Percentiles rank a stretch among this genome's conserved stretches.
phyloP scores from a whole-genome alignment of 2,888 invertebrate species.

The Agonopterix heracliana region DNA sequence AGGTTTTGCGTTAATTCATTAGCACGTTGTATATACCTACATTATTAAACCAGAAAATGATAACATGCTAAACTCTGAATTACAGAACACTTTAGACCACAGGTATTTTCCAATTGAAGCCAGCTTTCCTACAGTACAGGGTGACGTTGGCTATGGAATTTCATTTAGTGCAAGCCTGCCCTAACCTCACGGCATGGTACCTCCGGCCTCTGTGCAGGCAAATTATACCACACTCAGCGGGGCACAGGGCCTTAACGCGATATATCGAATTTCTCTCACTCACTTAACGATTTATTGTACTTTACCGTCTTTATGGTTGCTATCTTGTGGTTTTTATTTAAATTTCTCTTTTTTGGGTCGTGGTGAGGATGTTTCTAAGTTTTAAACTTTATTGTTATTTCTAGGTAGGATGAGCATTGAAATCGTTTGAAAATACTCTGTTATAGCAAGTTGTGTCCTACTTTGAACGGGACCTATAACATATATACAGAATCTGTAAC shows the following conservation, averaged over 20 bases:
- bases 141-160: slow-evolving; percentile 22
- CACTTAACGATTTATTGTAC: slow-evolving; percentile 40
- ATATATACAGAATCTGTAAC: too few species aligned
- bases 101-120: slow-evolving; percentile 17
- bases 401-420: too few species aligned
- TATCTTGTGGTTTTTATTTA: slow-evolving; percentile 11
- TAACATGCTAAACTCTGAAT: too few species aligned
- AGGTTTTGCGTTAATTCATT: too few species aligned
- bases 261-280: slow-evolving; percentile 52
- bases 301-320: slow-evolving; percentile 21
- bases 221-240: slow-evolving; percentile 59
- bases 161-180: slow-evolving; percentile 25
- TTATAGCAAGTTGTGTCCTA: too few species aligned
- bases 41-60: too few species aligned
- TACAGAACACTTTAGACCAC: slow-evolving; percentile 1
- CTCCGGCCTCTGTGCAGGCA: slow-evolving; percentile 29
- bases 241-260: slow-evolving; percentile 41
- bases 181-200: slow-evolving; percentile 28
- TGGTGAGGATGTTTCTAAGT: not conserved
- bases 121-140: slow-evolving; percentile 10
- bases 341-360: not conserved
- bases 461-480: too few species aligned
- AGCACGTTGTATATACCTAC: too few species aligned
- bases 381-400: too few species aligned
- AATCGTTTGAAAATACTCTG: too few species aligned